These are phyloP conservation scores for Sebastes reedi DNA, from an alignment of 2,797 vertebrate species.

Conservation along the genomic window DNA sequence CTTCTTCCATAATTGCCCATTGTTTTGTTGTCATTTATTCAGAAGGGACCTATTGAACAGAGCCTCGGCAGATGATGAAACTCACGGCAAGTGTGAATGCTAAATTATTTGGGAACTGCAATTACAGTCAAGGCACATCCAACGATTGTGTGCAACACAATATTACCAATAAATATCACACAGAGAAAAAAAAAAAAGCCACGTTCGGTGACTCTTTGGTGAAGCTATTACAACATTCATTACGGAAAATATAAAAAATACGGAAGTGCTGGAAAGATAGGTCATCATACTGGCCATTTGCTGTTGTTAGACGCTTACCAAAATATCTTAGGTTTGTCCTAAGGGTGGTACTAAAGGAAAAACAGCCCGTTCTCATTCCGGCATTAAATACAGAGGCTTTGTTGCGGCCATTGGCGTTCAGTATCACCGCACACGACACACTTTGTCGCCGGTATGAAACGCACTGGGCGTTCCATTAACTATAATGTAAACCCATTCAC, in stretches of 20 bases:
- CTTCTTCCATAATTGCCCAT: constrained; percentile 67
- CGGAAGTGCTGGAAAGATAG: neutral
- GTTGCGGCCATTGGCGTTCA: too few species aligned
- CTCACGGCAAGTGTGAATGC: constrained; percentile 44
- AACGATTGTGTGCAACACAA: neutral
- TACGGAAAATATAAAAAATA: neutral
- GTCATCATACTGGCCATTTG: neutral
- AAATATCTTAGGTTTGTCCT: neutral
- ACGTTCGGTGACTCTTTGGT: neutral
- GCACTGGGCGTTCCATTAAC: too few species aligned
- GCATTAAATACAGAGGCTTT: too few species aligned
- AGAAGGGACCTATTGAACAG: constrained; percentile 37
- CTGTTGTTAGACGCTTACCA: neutral
- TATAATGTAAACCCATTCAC: too few species aligned
- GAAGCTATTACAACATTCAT: neutral
- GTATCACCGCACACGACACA: too few species aligned
- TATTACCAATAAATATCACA: constrained; percentile 12
- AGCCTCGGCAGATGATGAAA: constrained; percentile 58
- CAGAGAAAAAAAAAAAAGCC: neutral
- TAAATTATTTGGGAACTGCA: constrained; percentile 40
- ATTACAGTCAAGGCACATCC: constrained; percentile 30
- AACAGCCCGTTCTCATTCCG: too few species aligned
- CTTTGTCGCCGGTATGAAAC: too few species aligned
- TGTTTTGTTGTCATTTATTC: constrained; percentile 67
- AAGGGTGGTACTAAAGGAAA: neutral